Evolutionary conservation across 2,797 vertebrate species (phyloP).

Genomic region (Dermochelys coriacea): DNA sequence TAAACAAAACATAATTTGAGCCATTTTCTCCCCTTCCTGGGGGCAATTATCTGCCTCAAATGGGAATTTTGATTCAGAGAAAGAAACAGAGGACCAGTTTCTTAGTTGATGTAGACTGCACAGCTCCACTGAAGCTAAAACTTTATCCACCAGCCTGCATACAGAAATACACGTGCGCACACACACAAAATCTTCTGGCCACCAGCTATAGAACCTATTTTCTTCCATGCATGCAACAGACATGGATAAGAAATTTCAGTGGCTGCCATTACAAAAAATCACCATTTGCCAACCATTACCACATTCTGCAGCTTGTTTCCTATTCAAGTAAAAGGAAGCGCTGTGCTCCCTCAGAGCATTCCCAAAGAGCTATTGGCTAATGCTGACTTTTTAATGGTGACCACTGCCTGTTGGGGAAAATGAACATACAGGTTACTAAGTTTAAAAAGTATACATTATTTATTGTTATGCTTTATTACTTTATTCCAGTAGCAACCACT

Average conservation of each 20-base stretch:
- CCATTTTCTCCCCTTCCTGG: neutral
- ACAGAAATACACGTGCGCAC: neutral
- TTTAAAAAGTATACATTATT: neutral
- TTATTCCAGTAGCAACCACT: neutral
- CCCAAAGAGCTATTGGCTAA: neutral
- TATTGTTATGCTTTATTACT: neutral
- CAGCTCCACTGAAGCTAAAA: neutral
- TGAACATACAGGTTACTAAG: neutral
- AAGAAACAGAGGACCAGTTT: neutral
- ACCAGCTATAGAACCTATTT: neutral
- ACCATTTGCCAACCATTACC: neutral
- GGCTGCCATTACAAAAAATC: neutral
- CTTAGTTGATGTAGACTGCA: neutral
- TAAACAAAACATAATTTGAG: too few species aligned
- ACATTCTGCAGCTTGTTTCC: neutral
- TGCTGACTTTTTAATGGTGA: neutral
- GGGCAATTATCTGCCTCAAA: too few species aligned
- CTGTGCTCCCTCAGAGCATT: neutral
- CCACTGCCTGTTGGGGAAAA: neutral
- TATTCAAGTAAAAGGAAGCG: neutral
- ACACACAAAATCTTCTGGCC: neutral
- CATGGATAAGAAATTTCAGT: neutral
- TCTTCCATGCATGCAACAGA: neutral
- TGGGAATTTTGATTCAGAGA: too few species aligned
- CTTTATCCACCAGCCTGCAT: neutral